phyloP scores from a whole-genome alignment of 2,113 vertebrate genomes.

The Melierax canorus region DNA sequence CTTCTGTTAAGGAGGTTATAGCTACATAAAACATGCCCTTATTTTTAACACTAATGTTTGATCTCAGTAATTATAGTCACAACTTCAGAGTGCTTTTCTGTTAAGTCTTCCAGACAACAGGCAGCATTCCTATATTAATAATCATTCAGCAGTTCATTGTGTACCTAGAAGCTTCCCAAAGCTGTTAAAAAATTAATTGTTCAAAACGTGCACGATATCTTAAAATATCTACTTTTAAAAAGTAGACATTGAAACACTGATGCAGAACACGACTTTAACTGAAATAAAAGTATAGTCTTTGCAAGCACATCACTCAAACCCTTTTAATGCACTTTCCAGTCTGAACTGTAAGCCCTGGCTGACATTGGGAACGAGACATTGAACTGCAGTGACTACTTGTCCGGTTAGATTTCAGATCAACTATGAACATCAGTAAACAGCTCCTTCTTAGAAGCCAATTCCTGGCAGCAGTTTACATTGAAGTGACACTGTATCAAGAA shows the following conservation, averaged over 20 bases:
- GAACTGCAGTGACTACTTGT: background rate
- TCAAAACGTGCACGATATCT: background rate
- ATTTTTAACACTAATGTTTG: background rate
- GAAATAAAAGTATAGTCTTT: background rate
- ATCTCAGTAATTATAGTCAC: background rate
- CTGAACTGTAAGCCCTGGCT: background rate
- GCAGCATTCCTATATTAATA: background rate
- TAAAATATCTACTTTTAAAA: background rate
- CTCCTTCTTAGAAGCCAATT: background rate
- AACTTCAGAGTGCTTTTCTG: background rate
- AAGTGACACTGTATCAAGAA: background rate
- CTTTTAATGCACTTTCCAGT: background rate
- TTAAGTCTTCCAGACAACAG: background rate
- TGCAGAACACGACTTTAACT: background rate
- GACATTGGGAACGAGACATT: background rate
- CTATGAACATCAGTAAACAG: background rate
- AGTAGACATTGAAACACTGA: background rate
- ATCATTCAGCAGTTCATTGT: too few relatives aligned
- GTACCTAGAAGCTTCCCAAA: background rate
- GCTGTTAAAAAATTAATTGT: background rate
- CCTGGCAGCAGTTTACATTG: background rate
- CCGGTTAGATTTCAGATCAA: background rate
- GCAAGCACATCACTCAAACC: background rate
- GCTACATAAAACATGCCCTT: background rate
- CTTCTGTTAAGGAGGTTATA: background rate